A percentile compares a stretch with the other conserved stretches of the same genome.
These are phyloP conservation scores for Python bivittatus DNA, from an alignment of 2,113 vertebrate genomes.

Conservation along the genomic window DNA sequence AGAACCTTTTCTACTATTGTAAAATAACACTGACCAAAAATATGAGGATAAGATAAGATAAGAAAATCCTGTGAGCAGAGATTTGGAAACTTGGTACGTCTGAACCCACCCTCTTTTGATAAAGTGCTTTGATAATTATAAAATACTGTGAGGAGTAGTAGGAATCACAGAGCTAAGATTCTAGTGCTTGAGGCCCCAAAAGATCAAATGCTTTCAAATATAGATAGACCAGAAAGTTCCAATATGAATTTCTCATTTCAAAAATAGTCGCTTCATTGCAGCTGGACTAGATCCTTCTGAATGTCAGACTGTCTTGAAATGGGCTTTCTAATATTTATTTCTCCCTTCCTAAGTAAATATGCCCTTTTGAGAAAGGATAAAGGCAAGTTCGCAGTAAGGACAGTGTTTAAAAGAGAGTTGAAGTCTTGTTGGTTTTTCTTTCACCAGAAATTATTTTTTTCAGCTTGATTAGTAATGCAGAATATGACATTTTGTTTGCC, in stretches of 20 bases:
- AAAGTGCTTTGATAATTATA: background rate
- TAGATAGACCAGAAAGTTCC: background rate
- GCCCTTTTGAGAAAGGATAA: background rate
- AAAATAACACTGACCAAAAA: background rate
- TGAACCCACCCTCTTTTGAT: background rate
- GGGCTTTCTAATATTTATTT: background rate
- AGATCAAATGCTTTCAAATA: too few species aligned
- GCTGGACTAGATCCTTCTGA: background rate
- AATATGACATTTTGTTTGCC: background rate
- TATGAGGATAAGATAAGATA: background rate
- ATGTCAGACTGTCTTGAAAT: background rate
- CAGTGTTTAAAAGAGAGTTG: background rate
- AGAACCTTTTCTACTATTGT: background rate
- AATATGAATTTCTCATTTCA: background rate
- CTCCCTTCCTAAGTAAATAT: background rate
- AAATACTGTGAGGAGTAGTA: background rate
- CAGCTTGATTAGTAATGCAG: background rate
- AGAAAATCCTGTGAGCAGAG: background rate
- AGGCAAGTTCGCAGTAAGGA: background rate
- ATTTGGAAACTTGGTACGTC: background rate
- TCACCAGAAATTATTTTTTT: background rate
- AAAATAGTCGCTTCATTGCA: background rate
- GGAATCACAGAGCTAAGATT: background rate
- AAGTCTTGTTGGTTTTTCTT: background rate
- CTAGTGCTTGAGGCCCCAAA: too few species aligned